phyloP scores from a whole-genome alignment of 2,113 vertebrate species.

The Maccullochella peelii region DNA sequence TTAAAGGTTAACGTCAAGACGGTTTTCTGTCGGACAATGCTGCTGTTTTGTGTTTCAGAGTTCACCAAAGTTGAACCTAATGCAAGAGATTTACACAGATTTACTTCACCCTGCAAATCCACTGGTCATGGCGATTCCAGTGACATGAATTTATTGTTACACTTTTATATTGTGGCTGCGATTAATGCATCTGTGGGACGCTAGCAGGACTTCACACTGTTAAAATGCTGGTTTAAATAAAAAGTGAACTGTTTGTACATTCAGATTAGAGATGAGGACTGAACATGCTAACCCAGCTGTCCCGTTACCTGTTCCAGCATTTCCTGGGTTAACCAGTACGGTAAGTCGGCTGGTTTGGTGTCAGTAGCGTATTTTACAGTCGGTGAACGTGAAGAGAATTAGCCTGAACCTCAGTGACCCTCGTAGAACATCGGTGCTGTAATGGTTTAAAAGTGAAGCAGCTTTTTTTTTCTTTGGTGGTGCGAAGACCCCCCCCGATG shows the following conservation, averaged over 20 bases:
- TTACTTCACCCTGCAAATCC: no score
- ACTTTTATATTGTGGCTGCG: neutral
- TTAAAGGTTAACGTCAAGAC: no score
- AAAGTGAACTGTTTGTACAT: neutral
- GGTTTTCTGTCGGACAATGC: no score
- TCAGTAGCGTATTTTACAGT: neutral
- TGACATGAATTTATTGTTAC: no score
- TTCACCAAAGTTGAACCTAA: no score
- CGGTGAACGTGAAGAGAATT: slow-evolving; percentile 12
- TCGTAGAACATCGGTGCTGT: neutral
- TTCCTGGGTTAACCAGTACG: slow-evolving; percentile 69
- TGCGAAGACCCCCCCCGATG: no score
- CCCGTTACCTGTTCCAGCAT: slow-evolving; percentile 62
- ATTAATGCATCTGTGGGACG: neutral
- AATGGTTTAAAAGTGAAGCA: slow-evolving; percentile 8
- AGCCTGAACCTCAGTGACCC: neutral
- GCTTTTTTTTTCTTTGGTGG: neutral
- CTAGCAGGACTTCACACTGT: neutral
- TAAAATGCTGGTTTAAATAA: neutral
- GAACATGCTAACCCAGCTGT: slow-evolving; percentile 26
- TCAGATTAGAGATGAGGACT: neutral
- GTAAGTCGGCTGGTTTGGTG: slow-evolving; percentile 51
- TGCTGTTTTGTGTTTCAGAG: no score
- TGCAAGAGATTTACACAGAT: no score
- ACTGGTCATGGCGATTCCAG: no score